phyloP scores from a whole-genome alignment of 2,888 invertebrate genomes.

The Drosophila tripunctata region DNA sequence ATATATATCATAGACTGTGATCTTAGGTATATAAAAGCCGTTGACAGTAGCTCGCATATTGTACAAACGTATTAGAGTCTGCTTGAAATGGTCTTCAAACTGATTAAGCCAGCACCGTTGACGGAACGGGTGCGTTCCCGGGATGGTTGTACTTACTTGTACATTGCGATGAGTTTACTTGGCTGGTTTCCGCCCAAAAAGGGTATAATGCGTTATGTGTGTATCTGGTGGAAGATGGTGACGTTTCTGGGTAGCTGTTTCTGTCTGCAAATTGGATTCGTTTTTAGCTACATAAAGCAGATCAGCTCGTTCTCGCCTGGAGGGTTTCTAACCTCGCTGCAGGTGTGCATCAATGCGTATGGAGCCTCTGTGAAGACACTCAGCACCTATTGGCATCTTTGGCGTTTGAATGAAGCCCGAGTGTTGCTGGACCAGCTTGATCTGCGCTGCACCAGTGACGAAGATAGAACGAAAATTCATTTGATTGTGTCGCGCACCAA shows the following conservation, averaged over 20 bases:
- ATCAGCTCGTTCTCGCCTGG: conserved; percentile 60
- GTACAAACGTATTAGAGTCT: conserved; percentile 2
- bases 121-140: conserved; percentile 34
- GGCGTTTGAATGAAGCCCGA: conserved; percentile 54
- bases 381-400: conserved; percentile 53
- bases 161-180: conserved; percentile 53
- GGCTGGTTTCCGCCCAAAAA: conserved; percentile 59
- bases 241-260: conserved; percentile 39
- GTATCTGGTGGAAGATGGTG: conserved; percentile 45
- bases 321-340: conserved; percentile 71
- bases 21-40: conserved; percentile 43
- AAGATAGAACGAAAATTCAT: conserved; percentile 60
- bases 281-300: conserved; percentile 57
- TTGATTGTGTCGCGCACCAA: conserved; percentile 57
- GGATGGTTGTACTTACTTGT: conserved; percentile 64
- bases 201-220: conserved; percentile 47
- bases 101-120: conserved; percentile 52
- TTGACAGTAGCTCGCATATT: neutral
- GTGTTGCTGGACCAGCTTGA: conserved; percentile 63
- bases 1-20: conserved; percentile 6
- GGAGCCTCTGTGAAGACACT: conserved; percentile 66
- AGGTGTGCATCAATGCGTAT: conserved; percentile 64
- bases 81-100: conserved; percentile 55
- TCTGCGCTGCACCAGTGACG: conserved; percentile 41
- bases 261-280: conserved; percentile 61